phyloP scores from a whole-genome alignment of 1,140 invertebrate species.

The Drosophila santomea region DNA sequence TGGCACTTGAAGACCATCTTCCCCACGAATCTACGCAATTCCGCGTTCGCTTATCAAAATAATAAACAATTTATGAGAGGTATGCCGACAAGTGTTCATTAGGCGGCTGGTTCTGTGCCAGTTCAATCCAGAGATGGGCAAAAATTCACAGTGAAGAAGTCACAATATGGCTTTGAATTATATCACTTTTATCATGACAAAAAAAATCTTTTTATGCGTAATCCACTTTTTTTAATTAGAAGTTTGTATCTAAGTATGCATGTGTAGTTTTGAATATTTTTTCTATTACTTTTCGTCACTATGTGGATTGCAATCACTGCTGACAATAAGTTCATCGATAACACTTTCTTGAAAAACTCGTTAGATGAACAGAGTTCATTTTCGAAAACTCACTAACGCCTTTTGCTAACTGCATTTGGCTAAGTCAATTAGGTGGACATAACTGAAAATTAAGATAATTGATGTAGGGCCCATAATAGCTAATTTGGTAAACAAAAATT shows the following conservation, averaged over 20 bases:
- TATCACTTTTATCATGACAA: neutral
- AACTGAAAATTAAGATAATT: neutral
- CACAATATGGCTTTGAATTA: neutral
- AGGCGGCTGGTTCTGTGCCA: neutral
- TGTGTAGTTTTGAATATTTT: too few relatives aligned
- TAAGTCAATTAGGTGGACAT: neutral
- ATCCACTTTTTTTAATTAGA: too few relatives aligned
- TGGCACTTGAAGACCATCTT: constrained; percentile 88
- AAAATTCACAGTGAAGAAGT: neutral
- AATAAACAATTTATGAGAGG: constrained; percentile 41
- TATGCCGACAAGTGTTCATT: constrained; percentile 28
- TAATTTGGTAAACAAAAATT: neutral
- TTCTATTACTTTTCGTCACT: neutral
- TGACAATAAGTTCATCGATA: neutral
- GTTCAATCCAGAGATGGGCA: constrained; percentile 20
- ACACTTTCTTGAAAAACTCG: neutral
- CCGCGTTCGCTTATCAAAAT: neutral
- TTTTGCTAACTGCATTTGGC: neutral
- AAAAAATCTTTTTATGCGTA: too few relatives aligned
- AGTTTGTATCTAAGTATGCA: too few relatives aligned
- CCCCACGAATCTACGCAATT: neutral
- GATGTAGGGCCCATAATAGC: neutral
- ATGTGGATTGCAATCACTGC: neutral
- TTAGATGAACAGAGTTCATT: neutral
- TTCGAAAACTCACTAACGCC: neutral